A percentile compares a stretch with the other conserved stretches of the same genome.
phyloP scores from a whole-genome alignment of 2,113 vertebrate species.

The Merops nubicus region DNA sequence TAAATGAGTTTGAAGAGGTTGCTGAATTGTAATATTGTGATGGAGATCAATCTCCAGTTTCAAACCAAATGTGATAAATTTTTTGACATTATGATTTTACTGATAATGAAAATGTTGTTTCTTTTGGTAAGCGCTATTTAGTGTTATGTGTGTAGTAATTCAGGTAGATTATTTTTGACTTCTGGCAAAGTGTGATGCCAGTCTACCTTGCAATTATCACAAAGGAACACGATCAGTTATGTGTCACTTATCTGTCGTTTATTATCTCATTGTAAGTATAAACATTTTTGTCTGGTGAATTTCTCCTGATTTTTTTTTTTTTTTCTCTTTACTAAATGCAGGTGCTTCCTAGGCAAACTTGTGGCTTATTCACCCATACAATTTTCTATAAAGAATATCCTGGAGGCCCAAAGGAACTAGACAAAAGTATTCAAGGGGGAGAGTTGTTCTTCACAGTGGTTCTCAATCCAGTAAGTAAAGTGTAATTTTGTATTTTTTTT shows the following conservation, averaged over 20 bases:
- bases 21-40: neutral
- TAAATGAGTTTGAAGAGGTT: neutral
- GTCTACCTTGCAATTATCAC: neutral
- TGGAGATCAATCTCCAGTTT: neutral
- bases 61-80: neutral
- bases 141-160: neutral
- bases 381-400: conserved; percentile 99
- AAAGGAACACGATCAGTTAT: neutral
- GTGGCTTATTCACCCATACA: conserved; percentile 96
- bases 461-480: conserved; percentile 92
- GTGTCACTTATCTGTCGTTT: neutral
- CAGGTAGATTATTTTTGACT: neutral
- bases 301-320: neutral
- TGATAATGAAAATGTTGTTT: neutral
- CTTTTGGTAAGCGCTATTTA: neutral
- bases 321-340: conserved; percentile 33
- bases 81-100: neutral
- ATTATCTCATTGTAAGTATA: neutral
- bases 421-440: conserved; percentile 94
- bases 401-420: conserved; percentile 92
- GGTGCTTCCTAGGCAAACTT: conserved; percentile 97
- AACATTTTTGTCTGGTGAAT: neutral
- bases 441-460: conserved; percentile 95
- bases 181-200: neutral
- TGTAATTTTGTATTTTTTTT: neutral